These are phyloP conservation scores for Pheosia tremula DNA, from an alignment of 2,888 invertebrate genomes.

Conservation along the genomic window DNA sequence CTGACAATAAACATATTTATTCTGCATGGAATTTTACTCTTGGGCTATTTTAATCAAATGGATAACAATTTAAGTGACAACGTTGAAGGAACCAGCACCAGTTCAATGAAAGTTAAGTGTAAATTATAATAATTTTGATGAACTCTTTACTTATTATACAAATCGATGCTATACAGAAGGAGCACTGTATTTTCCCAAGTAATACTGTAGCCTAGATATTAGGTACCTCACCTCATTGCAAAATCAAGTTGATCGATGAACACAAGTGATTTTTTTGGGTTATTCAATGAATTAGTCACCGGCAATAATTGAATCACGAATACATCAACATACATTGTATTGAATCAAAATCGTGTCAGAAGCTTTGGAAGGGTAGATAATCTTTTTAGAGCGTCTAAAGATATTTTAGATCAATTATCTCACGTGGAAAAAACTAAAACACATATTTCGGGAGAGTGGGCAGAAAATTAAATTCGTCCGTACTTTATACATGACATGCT, in stretches of 20 bases:
- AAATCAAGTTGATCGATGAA: not conserved
- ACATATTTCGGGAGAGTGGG: not conserved
- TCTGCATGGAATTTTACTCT: not conserved
- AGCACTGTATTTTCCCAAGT: not conserved
- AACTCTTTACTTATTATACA: not conserved
- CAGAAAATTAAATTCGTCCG: slow-evolving; percentile 5
- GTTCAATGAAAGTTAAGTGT: not conserved
- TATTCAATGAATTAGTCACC: slow-evolving; percentile 1
- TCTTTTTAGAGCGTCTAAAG: not conserved
- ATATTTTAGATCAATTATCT: not conserved
- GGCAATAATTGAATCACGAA: not conserved
- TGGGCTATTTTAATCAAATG: not conserved
- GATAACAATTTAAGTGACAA: not conserved
- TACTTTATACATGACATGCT: slow-evolving; percentile 5
- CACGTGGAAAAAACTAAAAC: not conserved
- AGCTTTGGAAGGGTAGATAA: not conserved
- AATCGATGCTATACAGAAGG: not conserved
- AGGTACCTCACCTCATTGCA: not conserved
- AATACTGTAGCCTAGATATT: not conserved
- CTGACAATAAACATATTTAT: not conserved
- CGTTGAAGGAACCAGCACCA: not conserved
- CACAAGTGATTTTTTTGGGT: not conserved
- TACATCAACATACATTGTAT: not conserved
- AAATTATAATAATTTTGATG: not conserved
- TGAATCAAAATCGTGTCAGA: not conserved